phyloP scores from a whole-genome alignment of 2,888 invertebrate genomes.

The Agonum fuliginosum region DNA sequence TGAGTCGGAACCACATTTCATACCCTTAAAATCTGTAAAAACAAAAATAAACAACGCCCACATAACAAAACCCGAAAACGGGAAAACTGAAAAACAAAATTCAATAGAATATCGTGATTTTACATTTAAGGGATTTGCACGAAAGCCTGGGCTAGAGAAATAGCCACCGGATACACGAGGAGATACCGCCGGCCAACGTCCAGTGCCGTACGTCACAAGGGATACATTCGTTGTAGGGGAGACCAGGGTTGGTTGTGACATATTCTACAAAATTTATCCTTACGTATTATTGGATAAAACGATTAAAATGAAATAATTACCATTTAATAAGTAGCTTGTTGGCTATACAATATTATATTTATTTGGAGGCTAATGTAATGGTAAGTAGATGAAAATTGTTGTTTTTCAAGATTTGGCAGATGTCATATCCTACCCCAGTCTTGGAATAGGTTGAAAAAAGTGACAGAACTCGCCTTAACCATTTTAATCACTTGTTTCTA shows the following conservation, averaged over 20 bases:
- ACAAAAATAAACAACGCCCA: slow-evolving; percentile 33
- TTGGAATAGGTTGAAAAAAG: no score
- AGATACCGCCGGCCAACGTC: background rate
- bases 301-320: no score
- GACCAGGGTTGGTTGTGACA: background rate
- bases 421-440: no score
- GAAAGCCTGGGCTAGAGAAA: slow-evolving; percentile 48
- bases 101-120: slow-evolving; percentile 54
- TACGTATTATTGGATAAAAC: no score
- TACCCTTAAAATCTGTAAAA: slow-evolving; percentile 29
- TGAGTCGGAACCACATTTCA: slow-evolving; percentile 5
- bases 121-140: slow-evolving; percentile 54
- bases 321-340: no score
- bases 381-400: no score
- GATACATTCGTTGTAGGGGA: no score
- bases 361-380: no score
- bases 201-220: background rate
- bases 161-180: slow-evolving; percentile 41
- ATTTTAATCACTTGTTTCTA: no score
- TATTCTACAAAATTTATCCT: background rate
- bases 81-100: slow-evolving; percentile 30
- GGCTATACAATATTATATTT: no score
- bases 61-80: slow-evolving; percentile 4
- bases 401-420: no score
- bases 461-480: no score